Base-by-base conservation (phyloP, 2,888 invertebrate genomes). In the Amaurobius ferox region DNA sequence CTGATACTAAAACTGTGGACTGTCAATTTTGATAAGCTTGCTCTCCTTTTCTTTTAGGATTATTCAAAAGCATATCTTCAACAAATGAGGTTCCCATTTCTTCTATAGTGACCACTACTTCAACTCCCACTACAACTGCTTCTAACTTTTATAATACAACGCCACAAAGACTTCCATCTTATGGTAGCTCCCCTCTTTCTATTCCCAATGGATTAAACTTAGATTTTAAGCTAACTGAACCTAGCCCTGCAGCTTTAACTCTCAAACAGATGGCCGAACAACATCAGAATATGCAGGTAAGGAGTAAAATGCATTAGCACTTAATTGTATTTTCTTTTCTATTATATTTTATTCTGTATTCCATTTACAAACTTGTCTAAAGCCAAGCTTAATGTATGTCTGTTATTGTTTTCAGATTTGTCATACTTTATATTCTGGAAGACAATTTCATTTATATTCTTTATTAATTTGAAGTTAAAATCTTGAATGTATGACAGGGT, bases 191-290 rank as follows among this genome's bases (percentile, higher is more conserved):
- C 11, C 19, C 44, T 6, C 32, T 62, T 13, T 74, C 68, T 9
- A n/a, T 86, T 29, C 70, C 80, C 5, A 74, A 29, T 26, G 76
- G 80, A 2, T 48, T 88, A 32, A 67, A 80, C 23, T 35, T 88
- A 55, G 89, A 89, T 55, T 89, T 89, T 70, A 87, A 87, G 23
- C 32, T 87, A 11, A 86, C 80, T 5, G 89, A 89, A 32, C 88
- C 89, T 1, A 96, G 97, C 86, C 96, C 97, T 29, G 98, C 98
- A 0, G 97, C 98, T 70, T 97, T 98, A 92, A 98, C 97, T 0
- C 93, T 98, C 74, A 98, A 98, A 91, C 97, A 98, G 90, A 97
- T 98, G 97, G 98, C 98, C 48, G 97, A 98, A 91, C 98, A 98
- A 91, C 98, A 98, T 92, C 97, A 97, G 92, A 96, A 96, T 92